Base-by-base conservation (phyloP, 2,113 vertebrate species). In the Colius striatus region DNA sequence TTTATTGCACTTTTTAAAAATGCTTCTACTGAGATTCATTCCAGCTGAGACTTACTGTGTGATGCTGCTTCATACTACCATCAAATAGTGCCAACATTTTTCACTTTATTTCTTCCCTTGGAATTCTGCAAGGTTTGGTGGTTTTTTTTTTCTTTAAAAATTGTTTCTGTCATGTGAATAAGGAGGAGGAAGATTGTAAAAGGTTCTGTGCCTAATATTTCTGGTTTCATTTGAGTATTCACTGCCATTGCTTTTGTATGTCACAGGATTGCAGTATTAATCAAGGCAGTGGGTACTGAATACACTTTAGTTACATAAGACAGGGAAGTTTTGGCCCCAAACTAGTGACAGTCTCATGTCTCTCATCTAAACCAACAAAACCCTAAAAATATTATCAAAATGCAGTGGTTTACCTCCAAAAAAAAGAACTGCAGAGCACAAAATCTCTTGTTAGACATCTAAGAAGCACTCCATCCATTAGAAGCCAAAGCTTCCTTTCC, bases 1-100 rank as follows among this genome's bases (percentile, higher is more conserved):
- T 89, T 87, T 89, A 91, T 43, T 89, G 43, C 87, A 86, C 73
- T 87, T 91, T 91, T 62, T 62, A 91, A 90, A 95, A n/a, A 58
- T 95, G 70, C 67, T 84, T 94, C 57, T 55, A 47, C 63, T 51
- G 43, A 82, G 75, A 80, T 85, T 85, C 47, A 74, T 84, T 91
- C 66, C 60, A 76, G 21, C 47, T 82, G 18, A 91, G 47, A 30
- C 32, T 58, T 67, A 71, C 32, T 65, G 5, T 87, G 76, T 63
- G 57, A n/a, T 82, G 62, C 22, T 75, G 38, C 54, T 68, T 61
- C 72, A 17, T 65, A 16, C 32, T 50, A 58, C 23, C 15, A 65
- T 72, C 45, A 92, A 84, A 50, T 7, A 84, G 62, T 30, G 61
- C 1, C 36, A 68, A 61, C 1, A 23, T 75, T 76, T 82, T 68